Percentiles rank a stretch among this genome's conserved stretches.
These are phyloP conservation scores for Dorcus parallelipipedus DNA, from an alignment of 2,888 invertebrate genomes.

Conservation along the genomic window DNA sequence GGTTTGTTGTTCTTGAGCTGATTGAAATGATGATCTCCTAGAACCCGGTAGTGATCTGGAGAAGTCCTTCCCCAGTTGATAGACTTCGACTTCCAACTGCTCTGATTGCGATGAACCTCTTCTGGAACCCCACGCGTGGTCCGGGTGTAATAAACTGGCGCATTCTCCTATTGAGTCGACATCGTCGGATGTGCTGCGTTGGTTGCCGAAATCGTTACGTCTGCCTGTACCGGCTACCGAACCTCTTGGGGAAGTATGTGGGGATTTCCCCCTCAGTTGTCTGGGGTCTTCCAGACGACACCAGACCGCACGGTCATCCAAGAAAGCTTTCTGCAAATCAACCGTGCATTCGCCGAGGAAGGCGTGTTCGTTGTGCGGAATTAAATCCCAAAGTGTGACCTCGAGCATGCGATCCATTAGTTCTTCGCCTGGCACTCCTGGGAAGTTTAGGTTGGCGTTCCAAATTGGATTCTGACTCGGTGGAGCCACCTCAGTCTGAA, in stretches of 20 bases:
- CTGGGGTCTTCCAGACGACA: slow-evolving; percentile 81
- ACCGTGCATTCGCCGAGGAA: slow-evolving; percentile 79
- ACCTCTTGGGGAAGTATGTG: slow-evolving; percentile 75
- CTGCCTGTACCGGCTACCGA: slow-evolving; percentile 66
- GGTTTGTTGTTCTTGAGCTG: slow-evolving; percentile 53
- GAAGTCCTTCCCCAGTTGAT: slow-evolving; percentile 82
- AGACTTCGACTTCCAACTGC: slow-evolving; percentile 74
- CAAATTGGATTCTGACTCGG: slow-evolving; percentile 86
- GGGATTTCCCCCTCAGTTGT: slow-evolving; percentile 68
- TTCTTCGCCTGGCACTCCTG: slow-evolving; percentile 74
- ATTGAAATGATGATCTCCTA: slow-evolving; percentile 78
- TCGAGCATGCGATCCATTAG: slow-evolving; percentile 78
- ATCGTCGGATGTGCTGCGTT: slow-evolving; percentile 71
- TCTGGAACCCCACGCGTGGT: slow-evolving; percentile 78
- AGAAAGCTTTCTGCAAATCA: slow-evolving; percentile 77
- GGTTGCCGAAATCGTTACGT: slow-evolving; percentile 70
- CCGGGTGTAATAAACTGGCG: slow-evolving; percentile 76
- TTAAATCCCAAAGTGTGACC: slow-evolving; percentile 84
- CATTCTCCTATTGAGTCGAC: slow-evolving; percentile 74
- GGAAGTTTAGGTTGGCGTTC: slow-evolving; percentile 86
- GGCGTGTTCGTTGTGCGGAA: slow-evolving; percentile 76
- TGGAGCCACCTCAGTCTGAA: slow-evolving; percentile 82
- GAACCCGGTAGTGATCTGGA: slow-evolving; percentile 83
- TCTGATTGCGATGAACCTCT: slow-evolving; percentile 89
- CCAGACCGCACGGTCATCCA: slow-evolving; percentile 87